phyloP scores from a whole-genome alignment of 2,797 vertebrate species.

The Antennarius maculatus region DNA sequence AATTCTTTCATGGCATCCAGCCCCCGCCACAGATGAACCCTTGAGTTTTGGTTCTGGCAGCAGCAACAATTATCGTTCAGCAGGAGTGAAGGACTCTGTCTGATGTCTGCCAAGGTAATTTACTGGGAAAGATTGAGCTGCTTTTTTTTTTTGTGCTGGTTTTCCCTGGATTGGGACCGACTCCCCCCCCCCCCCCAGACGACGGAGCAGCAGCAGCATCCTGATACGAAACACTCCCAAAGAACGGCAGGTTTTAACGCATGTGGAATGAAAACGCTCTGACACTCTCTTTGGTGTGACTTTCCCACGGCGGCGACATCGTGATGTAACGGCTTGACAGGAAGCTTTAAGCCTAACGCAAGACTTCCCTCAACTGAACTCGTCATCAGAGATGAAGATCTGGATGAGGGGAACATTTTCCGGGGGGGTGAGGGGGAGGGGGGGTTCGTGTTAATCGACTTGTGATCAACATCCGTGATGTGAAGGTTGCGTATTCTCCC shows the following conservation, averaged over 20 bases:
- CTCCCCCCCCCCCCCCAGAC: constrained; percentile 37
- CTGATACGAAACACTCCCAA: constrained; percentile 3
- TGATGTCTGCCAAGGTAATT: constrained; percentile 81
- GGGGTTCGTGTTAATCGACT: constrained; percentile 24
- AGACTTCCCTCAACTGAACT: neutral
- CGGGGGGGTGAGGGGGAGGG: neutral
- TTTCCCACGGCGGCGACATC: neutral
- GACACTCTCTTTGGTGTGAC: constrained; percentile 18
- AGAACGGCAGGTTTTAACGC: neutral
- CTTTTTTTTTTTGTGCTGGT: neutral
- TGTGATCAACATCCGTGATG: constrained; percentile 24
- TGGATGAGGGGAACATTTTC: neutral
- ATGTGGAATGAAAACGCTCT: neutral
- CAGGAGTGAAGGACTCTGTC: constrained; percentile 73
- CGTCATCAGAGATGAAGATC: neutral
- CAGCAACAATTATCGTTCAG: constrained; percentile 77
- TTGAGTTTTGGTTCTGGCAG: constrained; percentile 69
- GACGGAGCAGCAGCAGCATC: constrained; percentile 17
- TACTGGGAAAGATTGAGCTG: constrained; percentile 77
- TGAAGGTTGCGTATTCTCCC: constrained; percentile 9
- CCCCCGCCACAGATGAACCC: constrained; percentile 67
- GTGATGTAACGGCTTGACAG: neutral
- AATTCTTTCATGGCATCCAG: constrained; percentile 50
- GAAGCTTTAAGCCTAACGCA: neutral
- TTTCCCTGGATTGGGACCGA: constrained; percentile 39